Evolutionary conservation across 2,113 vertebrate genomes (phyloP).

Genomic region (Phocoena sinus): DNA sequence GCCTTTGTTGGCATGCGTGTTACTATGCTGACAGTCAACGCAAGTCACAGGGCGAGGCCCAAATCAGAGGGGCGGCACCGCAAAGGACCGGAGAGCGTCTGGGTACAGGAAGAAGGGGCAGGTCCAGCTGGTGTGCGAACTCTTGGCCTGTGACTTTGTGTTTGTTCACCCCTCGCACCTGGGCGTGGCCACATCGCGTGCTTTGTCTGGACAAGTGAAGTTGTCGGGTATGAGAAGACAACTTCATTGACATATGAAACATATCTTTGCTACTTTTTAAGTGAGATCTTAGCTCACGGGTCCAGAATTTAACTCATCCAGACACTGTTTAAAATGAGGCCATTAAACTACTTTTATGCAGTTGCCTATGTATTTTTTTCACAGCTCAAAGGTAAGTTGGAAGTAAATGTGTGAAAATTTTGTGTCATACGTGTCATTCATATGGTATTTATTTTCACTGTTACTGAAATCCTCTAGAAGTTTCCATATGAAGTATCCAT

Average conservation of each 20-base stretch:
- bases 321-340: not conserved
- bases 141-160: not conserved
- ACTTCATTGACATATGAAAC: fast-evolving
- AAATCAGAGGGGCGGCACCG: not conserved
- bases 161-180: fast-evolving
- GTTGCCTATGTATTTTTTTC: not conserved
- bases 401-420: not conserved
- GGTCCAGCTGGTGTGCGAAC: fast-evolving
- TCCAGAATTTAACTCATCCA: not conserved
- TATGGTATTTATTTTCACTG: not conserved
- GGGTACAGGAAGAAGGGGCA: fast-evolving
- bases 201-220: not conserved
- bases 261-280: not conserved
- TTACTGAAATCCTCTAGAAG: not conserved
- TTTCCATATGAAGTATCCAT: not conserved
- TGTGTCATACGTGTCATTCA: too few species aligned
- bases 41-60: not conserved
- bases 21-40: fast-evolving
- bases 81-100: fast-evolving
- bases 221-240: not conserved
- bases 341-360: not conserved
- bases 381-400: not conserved
- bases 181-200: fast-evolving
- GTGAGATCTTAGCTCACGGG: not conserved
- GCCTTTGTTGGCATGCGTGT: not conserved